Percentiles rank a stretch among this genome's conserved stretches.
These are phyloP conservation scores for Argyrosomus regius DNA, from an alignment of 2,797 vertebrate species.

Conservation along the genomic window DNA sequence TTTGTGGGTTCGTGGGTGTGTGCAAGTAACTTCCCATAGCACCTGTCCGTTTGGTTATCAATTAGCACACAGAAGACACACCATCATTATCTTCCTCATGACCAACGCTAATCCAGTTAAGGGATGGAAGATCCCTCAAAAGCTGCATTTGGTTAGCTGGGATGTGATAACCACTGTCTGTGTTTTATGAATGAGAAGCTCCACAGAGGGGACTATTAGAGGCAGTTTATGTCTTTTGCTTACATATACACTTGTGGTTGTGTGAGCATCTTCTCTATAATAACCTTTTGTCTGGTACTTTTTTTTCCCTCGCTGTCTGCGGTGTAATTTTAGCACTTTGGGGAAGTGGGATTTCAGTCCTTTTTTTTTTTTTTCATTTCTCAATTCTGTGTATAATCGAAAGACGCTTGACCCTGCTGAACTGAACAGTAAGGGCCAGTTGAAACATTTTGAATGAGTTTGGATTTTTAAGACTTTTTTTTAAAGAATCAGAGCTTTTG, in stretches of 20 bases:
- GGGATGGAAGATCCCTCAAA: constrained; percentile 34
- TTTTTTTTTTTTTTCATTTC: constrained; percentile 26
- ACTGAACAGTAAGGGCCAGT: constrained; percentile 1
- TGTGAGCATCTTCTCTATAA: constrained; percentile 41
- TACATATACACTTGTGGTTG: constrained; percentile 25
- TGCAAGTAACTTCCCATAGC: constrained; percentile 33
- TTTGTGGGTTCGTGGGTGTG: constrained; percentile 31
- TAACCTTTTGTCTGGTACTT: constrained; percentile 44
- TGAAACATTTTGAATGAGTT: background rate
- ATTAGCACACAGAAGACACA: constrained; percentile 33
- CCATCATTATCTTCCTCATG: constrained; percentile 37
- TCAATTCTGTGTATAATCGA: constrained; percentile 10
- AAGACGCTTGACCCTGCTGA: constrained; percentile 28
- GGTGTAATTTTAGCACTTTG: constrained; percentile 70
- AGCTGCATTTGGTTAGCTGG: constrained; percentile 29
- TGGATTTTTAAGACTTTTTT: constrained; percentile 17
- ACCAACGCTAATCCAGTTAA: constrained; percentile 54
- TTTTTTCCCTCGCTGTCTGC: constrained; percentile 16
- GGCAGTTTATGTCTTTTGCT: constrained; percentile 19
- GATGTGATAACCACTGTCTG: constrained; percentile 27
- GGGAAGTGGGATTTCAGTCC: constrained; percentile 66
- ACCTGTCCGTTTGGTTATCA: constrained; percentile 58
- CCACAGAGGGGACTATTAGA: constrained; percentile 37
- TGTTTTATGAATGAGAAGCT: constrained; percentile 62
- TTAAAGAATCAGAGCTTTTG: background rate